Percentiles rank a stretch among this genome's conserved stretches.
phyloP scores from a whole-genome alignment of 2,797 vertebrate species.

The Tragelaphus oryx region DNA sequence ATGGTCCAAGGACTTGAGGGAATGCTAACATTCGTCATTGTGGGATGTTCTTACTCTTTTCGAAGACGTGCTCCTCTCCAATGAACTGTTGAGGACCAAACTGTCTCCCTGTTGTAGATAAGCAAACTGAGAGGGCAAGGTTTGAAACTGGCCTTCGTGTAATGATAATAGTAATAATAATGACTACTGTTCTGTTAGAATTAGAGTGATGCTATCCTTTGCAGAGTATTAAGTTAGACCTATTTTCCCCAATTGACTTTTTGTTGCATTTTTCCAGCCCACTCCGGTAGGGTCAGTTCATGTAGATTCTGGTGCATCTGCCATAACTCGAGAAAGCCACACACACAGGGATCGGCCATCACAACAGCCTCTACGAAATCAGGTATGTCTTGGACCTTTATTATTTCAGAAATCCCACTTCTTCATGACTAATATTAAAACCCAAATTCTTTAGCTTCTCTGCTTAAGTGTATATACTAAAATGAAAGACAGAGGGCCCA shows the following conservation, averaged over 20 bases:
- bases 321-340: constrained; percentile 93
- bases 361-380: constrained; percentile 93
- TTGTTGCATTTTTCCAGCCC: constrained; percentile 84
- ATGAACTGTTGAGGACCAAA: background rate
- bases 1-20: background rate
- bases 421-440: constrained; percentile 18
- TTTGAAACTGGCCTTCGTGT: background rate
- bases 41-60: background rate
- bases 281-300: constrained; percentile 96
- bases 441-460: constrained; percentile 33
- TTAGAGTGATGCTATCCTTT: constrained; percentile 21
- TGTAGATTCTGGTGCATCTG: constrained; percentile 93
- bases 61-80: background rate
- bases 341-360: constrained; percentile 92
- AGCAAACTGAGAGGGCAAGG: constrained; percentile 26
- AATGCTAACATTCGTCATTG: background rate
- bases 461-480: background rate
- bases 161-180: background rate
- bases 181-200: background rate
- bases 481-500: background rate
- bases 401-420: background rate
- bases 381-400: constrained; percentile 82
- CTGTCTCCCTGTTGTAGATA: constrained; percentile 12
- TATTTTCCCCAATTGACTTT: constrained; percentile 13
- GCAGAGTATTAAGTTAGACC: background rate